Percentiles rank a stretch among this genome's conserved stretches.
Evolutionary conservation across 2,888 invertebrate species (phyloP).

Genomic region (Cactoblastis cactorum): DNA sequence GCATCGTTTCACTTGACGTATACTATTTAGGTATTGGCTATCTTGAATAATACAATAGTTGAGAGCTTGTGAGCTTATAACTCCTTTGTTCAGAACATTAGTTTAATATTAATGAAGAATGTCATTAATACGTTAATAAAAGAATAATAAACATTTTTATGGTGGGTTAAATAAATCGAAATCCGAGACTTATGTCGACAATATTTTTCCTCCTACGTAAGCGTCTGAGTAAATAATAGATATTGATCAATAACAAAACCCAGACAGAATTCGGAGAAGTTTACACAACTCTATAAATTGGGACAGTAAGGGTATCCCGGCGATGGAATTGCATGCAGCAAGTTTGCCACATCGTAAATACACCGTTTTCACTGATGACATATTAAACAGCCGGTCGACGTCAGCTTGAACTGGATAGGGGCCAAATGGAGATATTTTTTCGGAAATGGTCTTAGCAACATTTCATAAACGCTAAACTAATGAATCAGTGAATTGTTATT

Average conservation of each 20-base stretch:
- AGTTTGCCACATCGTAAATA: slow-evolving; percentile 7
- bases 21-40: no score
- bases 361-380: slow-evolving; percentile 12
- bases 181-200: not conserved
- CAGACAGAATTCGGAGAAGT: not conserved
- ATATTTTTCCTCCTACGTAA: not conserved
- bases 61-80: no score
- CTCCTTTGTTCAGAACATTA: not conserved
- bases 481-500: slow-evolving; percentile 12
- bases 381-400: slow-evolving; percentile 16
- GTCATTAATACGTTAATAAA: no score
- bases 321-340: slow-evolving; percentile 16
- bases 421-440: slow-evolving; percentile 21
- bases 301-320: slow-evolving; percentile 12
- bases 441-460: slow-evolving; percentile 10
- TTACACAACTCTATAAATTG: slow-evolving; percentile 14
- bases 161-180: no score
- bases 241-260: not conserved
- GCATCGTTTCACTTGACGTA: no score
- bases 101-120: not conserved
- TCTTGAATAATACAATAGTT: not conserved
- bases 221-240: not conserved
- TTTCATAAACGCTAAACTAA: not conserved
- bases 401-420: slow-evolving; percentile 20
- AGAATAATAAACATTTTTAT: no score